A percentile compares a stretch with the other conserved stretches of the same genome.
phyloP scores from a whole-genome alignment of 1,140 invertebrate species.

The Drosophila pandora region DNA sequence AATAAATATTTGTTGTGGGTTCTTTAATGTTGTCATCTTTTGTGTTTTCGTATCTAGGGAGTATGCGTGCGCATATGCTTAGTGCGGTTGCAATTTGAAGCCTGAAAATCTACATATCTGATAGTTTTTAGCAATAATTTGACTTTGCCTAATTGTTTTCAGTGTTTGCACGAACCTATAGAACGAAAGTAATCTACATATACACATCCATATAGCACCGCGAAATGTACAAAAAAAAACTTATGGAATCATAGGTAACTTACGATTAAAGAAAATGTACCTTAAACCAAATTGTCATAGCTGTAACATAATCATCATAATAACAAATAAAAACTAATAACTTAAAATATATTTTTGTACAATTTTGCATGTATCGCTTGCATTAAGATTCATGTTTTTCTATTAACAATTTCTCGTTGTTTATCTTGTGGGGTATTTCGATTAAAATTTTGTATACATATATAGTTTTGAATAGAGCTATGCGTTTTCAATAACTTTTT shows the following conservation, averaged over 20 bases:
- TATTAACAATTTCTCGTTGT: constrained; percentile 75
- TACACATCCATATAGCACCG: constrained; percentile 74
- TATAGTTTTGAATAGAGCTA: constrained; percentile 43
- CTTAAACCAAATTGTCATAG: constrained; percentile 45
- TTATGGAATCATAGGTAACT: constrained; percentile 49
- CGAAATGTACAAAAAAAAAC: constrained; percentile 78
- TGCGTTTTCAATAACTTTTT: constrained; percentile 62
- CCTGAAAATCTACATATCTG: constrained; percentile 42
- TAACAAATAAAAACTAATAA: constrained; percentile 66
- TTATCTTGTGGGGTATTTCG: constrained; percentile 35
- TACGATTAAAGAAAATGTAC: constrained; percentile 35
- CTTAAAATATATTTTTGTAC: constrained; percentile 72
- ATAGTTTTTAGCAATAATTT: constrained; percentile 27
- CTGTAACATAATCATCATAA: constrained; percentile 58
- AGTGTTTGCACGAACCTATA: constrained; percentile 47
- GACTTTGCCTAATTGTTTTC: constrained; percentile 33
- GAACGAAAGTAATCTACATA: constrained; percentile 59
- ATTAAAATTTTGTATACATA: constrained; percentile 34
- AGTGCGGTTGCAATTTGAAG: constrained; percentile 52
- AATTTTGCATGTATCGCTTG: constrained; percentile 62
- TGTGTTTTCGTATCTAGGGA: constrained; percentile 32
- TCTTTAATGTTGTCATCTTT: constrained; percentile 23
- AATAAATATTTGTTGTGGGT: constrained; percentile 66
- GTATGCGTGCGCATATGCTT: constrained; percentile 52
- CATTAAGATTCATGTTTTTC: constrained; percentile 23